These are phyloP conservation scores for Cydia strobilella DNA, from an alignment of 1,140 invertebrate genomes.

Conservation along the genomic window DNA sequence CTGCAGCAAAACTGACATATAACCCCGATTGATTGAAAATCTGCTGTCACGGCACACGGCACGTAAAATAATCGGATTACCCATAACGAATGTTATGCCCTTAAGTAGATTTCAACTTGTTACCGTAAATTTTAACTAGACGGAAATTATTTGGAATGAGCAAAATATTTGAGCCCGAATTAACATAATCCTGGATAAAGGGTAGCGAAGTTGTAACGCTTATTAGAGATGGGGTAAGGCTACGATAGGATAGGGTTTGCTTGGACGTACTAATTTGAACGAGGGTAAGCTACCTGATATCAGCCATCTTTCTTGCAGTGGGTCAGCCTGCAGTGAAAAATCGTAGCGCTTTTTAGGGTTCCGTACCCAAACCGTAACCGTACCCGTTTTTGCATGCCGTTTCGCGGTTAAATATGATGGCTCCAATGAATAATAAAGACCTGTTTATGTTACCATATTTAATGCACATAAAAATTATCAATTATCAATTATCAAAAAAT, in stretches of 20 bases:
- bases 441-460: too few relatives aligned
- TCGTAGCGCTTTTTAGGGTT: too few relatives aligned
- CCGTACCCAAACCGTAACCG: too few relatives aligned
- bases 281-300: too few relatives aligned
- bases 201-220: conserved; percentile 12
- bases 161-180: conserved; percentile 31
- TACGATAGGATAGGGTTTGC: background rate
- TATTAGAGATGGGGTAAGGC: conserved; percentile 1
- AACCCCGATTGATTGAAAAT: background rate
- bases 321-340: too few relatives aligned
- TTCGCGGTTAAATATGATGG: too few relatives aligned
- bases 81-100: conserved; percentile 10
- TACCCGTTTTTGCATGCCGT: too few relatives aligned
- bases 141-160: conserved; percentile 31
- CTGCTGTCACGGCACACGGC: background rate
- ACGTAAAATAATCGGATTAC: conserved; percentile 21
- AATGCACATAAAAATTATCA: too few relatives aligned
- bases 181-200: conserved; percentile 25
- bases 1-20: background rate
- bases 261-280: too few relatives aligned
- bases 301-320: too few relatives aligned
- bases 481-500: too few relatives aligned
- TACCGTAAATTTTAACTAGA: conserved; percentile 28
- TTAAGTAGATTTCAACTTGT: conserved; percentile 30
- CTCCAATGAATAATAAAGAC: too few relatives aligned